These are phyloP conservation scores for Melanostoma scalare DNA, from an alignment of 2,888 invertebrate species.

Conservation along the genomic window DNA sequence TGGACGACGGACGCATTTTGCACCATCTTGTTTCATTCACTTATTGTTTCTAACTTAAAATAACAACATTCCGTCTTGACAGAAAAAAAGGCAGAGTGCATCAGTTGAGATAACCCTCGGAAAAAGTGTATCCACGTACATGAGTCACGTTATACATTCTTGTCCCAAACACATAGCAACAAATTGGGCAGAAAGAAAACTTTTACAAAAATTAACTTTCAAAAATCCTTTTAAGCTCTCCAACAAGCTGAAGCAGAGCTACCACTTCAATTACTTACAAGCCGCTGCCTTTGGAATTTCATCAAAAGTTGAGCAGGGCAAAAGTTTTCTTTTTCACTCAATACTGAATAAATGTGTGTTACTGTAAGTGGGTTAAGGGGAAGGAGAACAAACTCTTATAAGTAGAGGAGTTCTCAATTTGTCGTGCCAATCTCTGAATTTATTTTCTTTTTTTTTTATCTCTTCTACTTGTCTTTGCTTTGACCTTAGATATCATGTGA, in stretches of 20 bases:
- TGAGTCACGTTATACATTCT: constrained; percentile 53
- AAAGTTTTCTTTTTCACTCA: constrained; percentile 42
- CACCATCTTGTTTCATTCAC: constrained; percentile 3
- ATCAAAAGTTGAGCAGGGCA: constrained; percentile 1
- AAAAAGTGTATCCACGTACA: constrained; percentile 46
- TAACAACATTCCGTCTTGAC: constrained; percentile 31
- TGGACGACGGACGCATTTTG: too few species aligned
- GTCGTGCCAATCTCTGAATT: background rate
- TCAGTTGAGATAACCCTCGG: constrained; percentile 29
- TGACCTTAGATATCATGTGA: too few species aligned
- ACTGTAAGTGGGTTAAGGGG: background rate
- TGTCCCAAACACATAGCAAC: background rate
- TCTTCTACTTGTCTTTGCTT: background rate
- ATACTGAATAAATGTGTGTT: constrained; percentile 17
- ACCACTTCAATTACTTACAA: constrained; percentile 62
- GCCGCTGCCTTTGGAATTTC: constrained; percentile 50
- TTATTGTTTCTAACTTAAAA: constrained; percentile 3
- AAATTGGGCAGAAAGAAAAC: constrained; percentile 5
- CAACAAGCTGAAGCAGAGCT: constrained; percentile 33
- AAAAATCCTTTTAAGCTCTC: constrained; percentile 28
- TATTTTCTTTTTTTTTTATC: constrained; percentile 6
- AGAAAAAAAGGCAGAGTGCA: constrained; percentile 53
- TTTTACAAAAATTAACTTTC: background rate
- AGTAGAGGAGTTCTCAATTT: constrained; percentile 57
- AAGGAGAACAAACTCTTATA: constrained; percentile 27